Conservation (phyloP, 2,113 vertebrate species). For the Ptyas mucosa region DNA sequence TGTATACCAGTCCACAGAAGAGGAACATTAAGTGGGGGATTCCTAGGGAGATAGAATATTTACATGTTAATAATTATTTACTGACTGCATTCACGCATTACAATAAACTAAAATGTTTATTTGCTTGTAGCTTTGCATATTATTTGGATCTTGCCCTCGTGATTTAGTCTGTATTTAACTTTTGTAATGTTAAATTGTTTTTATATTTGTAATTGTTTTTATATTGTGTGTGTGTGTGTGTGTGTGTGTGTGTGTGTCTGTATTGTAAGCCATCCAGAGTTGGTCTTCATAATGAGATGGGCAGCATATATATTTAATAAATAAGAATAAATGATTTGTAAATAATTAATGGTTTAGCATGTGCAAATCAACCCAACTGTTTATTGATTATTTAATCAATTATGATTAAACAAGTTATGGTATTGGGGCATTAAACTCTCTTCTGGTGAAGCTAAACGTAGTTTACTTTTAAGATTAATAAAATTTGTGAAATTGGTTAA, state of each 20-base stretch:
- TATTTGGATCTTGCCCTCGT: neutral
- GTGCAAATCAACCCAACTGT: neutral
- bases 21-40: neutral
- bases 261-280: neutral
- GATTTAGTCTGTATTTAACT: neutral
- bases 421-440: neutral
- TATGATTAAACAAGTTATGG: neutral
- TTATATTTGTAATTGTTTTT: neutral
- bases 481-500: neutral
- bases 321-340: neutral
- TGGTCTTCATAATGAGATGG: neutral
- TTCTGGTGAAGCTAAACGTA: neutral
- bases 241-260: neutral
- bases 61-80: neutral
- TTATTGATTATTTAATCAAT: neutral
- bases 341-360: neutral
- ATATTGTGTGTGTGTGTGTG: no score
- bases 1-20: neutral
- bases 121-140: neutral
- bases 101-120: neutral
- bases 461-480: neutral
- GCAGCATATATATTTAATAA: neutral
- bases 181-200: neutral
- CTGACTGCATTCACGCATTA: neutral
- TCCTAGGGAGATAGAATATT: neutral